Base-by-base conservation (phyloP, 1,140 invertebrate species). In the Cephus cinctus region DNA sequence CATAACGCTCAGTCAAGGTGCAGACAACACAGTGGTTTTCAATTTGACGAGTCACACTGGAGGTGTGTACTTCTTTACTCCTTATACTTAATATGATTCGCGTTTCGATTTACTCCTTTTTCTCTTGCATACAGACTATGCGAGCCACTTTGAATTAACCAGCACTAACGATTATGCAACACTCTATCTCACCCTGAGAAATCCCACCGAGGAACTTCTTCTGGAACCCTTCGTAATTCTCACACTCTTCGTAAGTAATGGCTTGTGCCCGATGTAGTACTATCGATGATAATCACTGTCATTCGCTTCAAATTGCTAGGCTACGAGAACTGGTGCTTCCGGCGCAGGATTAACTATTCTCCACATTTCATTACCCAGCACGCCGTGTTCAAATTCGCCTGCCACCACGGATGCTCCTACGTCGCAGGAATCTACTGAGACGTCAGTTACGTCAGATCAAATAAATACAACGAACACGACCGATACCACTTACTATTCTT, bases 1-100 rank as follows among this genome's bases (percentile, higher is more conserved):
- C n/a, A 43, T 49, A 11, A 34, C n/a, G 14, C 36, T 42, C 25
- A 14, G n/a, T 36, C 34, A 36, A 27, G 47, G 47, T 34, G 30
- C 8, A 22, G 27, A 41, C 27, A 22, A 36, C 23, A 22, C 25
- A 5, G 20, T 41, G 27, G 14, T 9, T 9, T 49, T 15, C 27
- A 23, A 5, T 4, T 15, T 49, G 5, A 14, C n/a, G 8, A 40
- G 43, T 21, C 3, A 43, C 22, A 30, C 34, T 18, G 21, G 15
- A 4, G 40, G 47, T 49, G n/a, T n/a, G n/a, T n/a, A n/a, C n/a
- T n/a, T n/a, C n/a, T n/a, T n/a, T n/a, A n/a, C n/a, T n/a, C n/a
- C n/a, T n/a, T n/a, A n/a, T n/a, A n/a, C n/a, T n/a, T n/a, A n/a
- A n/a, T n/a, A n/a, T n/a, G n/a, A n/a, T n/a, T n/a, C n/a, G n/a